Percentiles rank a stretch among this genome's conserved stretches.
Conservation (phyloP, 2,797 vertebrate genomes). For the Carcharodon carcharias region DNA sequence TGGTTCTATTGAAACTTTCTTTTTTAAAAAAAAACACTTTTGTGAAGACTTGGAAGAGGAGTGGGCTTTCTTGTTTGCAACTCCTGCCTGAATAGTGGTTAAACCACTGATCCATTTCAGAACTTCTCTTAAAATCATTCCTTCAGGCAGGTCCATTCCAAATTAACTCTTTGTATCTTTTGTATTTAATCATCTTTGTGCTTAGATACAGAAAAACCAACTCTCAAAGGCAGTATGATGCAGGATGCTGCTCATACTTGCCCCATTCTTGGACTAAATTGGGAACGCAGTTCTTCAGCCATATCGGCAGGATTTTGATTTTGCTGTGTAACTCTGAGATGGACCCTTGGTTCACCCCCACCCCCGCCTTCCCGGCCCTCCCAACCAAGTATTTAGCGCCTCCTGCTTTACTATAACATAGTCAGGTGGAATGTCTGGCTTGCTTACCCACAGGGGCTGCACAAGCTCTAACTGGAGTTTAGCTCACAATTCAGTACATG, state of each 20-base stretch:
- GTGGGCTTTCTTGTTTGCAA: not conserved
- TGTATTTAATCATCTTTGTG: not conserved
- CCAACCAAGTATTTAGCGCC: too few relatives aligned
- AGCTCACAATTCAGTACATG: too few relatives aligned
- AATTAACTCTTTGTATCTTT: not conserved
- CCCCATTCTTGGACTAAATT: too few relatives aligned
- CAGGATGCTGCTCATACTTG: not conserved
- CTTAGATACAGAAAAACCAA: not conserved
- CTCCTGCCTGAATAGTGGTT: not conserved
- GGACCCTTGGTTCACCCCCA: too few relatives aligned
- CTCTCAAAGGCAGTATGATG: not conserved
- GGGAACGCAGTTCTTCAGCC: too few relatives aligned
- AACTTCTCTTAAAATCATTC: not conserved
- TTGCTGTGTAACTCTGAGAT: too few relatives aligned
- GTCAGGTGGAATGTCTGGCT: too few relatives aligned
- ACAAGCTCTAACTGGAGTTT: too few relatives aligned
- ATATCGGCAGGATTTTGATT: too few relatives aligned
- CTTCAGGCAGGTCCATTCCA: not conserved
- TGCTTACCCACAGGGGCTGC: too few relatives aligned
- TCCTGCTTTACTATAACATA: too few relatives aligned
- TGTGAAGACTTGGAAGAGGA: not conserved
- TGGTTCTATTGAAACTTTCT: not conserved
- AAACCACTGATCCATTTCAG: not conserved
- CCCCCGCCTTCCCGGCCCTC: fast-evolving
- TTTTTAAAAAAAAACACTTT: too few relatives aligned